Evolutionary conservation across 2,113 vertebrate genomes (phyloP).

Genomic region (Actenoides lindsayi): DNA sequence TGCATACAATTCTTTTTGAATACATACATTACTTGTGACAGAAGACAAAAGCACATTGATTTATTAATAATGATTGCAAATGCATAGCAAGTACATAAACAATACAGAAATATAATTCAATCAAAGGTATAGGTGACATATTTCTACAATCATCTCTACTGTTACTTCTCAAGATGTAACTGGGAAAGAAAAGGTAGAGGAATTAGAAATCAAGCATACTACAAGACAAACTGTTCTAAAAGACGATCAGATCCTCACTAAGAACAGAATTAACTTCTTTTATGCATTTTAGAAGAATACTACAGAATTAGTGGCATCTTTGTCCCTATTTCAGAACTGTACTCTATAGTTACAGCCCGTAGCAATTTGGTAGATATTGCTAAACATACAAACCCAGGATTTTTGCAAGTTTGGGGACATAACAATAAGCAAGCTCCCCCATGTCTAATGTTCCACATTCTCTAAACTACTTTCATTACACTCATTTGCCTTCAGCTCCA

Average conservation of each 20-base stretch:
- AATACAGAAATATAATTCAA: conserved; percentile 61
- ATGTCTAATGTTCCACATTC: not conserved
- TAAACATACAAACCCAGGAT: not conserved
- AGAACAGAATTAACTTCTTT: not conserved
- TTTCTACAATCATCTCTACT: conserved; percentile 49
- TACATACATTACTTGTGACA: conserved; percentile 46
- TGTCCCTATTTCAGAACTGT: not conserved
- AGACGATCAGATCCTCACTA: not conserved
- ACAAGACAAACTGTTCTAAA: conserved; percentile 12
- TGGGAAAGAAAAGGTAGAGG: conserved; percentile 5
- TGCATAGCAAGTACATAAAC: conserved; percentile 60
- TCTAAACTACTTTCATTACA: not conserved
- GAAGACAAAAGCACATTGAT: conserved; percentile 69
- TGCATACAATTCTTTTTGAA: conserved; percentile 67
- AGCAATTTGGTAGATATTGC: not conserved
- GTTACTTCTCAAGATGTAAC: not conserved
- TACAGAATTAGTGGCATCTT: not conserved
- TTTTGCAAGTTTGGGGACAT: not conserved
- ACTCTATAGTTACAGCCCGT: not conserved
- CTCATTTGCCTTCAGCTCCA: not conserved
- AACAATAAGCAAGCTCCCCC: not conserved
- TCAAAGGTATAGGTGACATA: conserved; percentile 55
- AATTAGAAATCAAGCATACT: conserved; percentile 12
- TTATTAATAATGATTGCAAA: conserved; percentile 74
- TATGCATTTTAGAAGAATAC: conserved; percentile 19